phyloP scores from a whole-genome alignment of 2,113 vertebrate genomes.

The Eleginops maclovinus region DNA sequence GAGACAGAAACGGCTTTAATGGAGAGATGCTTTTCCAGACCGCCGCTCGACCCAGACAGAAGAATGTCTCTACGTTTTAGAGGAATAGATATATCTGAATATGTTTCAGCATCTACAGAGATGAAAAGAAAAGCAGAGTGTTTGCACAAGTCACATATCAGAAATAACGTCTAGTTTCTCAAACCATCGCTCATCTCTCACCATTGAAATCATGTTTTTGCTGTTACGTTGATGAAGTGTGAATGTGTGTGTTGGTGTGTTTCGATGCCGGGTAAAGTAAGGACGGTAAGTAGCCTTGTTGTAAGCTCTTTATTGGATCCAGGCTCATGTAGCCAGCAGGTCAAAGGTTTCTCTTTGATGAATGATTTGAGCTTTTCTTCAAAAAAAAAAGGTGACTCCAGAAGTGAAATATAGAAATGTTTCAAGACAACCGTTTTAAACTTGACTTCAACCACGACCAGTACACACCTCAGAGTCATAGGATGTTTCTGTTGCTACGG shows the following conservation, averaged over 20 bases:
- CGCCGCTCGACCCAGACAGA: constrained; percentile 50
- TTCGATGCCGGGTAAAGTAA: constrained; percentile 8
- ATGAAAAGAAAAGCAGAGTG: constrained; percentile 38
- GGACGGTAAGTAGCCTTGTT: background rate
- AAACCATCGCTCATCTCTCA: constrained; percentile 41
- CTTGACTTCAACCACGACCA: constrained; percentile 52
- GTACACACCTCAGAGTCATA: constrained; percentile 17
- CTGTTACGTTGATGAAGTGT: constrained; percentile 31
- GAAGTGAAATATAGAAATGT: constrained; percentile 1
- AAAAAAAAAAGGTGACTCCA: background rate
- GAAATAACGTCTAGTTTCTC: constrained; percentile 26
- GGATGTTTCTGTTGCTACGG: constrained; percentile 1
- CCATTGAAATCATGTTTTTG: constrained; percentile 54
- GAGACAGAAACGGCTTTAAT: constrained; percentile 20
- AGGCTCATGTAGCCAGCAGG: background rate
- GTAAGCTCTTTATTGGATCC: background rate
- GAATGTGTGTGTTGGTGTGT: constrained; percentile 22
- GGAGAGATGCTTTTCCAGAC: constrained; percentile 47
- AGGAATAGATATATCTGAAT: constrained; percentile 3
- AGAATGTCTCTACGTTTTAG: constrained; percentile 62
- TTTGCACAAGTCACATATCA: constrained; percentile 69
- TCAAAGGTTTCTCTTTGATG: constrained; percentile 10
- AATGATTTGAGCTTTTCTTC: background rate
- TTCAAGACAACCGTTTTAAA: constrained; percentile 80
- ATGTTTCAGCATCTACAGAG: constrained; percentile 11